Evolutionary conservation across 2,113 vertebrate genomes (phyloP).

Genomic region (Ictalurus furcatus): DNA sequence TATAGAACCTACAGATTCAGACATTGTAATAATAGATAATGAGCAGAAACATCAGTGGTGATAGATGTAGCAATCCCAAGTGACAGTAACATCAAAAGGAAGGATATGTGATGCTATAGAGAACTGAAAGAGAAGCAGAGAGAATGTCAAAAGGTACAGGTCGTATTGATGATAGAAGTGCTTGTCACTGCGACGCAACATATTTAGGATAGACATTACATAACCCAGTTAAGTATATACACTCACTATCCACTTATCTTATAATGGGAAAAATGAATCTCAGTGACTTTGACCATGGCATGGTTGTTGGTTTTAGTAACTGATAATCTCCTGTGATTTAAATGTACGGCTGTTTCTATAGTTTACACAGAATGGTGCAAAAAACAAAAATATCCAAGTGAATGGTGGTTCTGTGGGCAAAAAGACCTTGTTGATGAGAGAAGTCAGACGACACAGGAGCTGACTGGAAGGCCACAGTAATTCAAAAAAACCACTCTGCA

Average conservation of each 20-base stretch:
- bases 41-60: not conserved
- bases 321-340: not conserved
- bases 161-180: not conserved
- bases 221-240: not conserved
- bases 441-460: not conserved
- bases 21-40: slow-evolving; percentile 29
- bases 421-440: not conserved
- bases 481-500: not conserved
- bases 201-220: no score
- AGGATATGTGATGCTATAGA: not conserved
- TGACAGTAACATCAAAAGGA: not conserved
- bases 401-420: not conserved
- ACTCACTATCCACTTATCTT: not conserved
- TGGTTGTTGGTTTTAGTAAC: not conserved
- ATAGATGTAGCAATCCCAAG: not conserved
- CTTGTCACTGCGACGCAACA: not conserved
- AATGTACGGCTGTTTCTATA: not conserved
- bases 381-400: not conserved
- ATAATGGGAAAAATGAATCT: not conserved
- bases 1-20: not conserved
- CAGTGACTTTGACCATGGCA: not conserved
- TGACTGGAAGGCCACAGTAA: not conserved
- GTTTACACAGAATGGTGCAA: not conserved
- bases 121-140: not conserved
- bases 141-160: not conserved